Base-by-base conservation (phyloP, 1,140 invertebrate genomes). In the Drosophila burlai region DNA sequence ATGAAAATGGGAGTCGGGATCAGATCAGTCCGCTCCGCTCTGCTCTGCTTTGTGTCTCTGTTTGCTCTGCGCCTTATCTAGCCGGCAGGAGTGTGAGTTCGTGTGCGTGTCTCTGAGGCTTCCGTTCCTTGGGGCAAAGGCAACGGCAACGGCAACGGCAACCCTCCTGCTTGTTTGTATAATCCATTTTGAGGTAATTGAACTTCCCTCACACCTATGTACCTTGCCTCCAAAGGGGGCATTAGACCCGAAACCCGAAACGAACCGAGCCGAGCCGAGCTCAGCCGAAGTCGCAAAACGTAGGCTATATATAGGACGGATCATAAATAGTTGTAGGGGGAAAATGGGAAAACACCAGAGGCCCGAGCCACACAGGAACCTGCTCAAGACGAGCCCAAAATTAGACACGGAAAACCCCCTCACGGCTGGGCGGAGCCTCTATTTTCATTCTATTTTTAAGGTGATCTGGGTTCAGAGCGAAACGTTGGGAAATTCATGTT, bases 181-280 rank as follows among this genome's bases (percentile, higher is more conserved):
- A 84, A 80, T 81, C 85, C 77, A 90, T 90, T 78, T 81, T 80
- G 85, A 90, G 85, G 85, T 89, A 90, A 85, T 89, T 89, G 85
- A 89, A 90, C 85, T 81, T 80, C 67, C 83, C 78, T 63, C 38
- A 15, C 36, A 26, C 26, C 63, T 64, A 34, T 34, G 10, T 34
- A 71, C 67, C 64, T 24, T 64, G 26, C 42, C 21, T 18, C 50
- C 52, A 52, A 58, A 40, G 34, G 34, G 66, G 46, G 61, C 67
- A 73, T 59, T 54, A 52, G 36, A 54, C 50, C 26, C 42, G 81
- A 63, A 15, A 71, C 76, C 24, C 42, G 77, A 66, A 15, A 62
- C 76, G 40, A 59, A 13, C 57, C 36, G 63, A 60, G 4, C 31
- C 49, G 13, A 43, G 26, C 50, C 68, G 43, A 60, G 45, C 57